Conservation (phyloP, 2,888 invertebrate genomes). For the Leucoma salicis region DNA sequence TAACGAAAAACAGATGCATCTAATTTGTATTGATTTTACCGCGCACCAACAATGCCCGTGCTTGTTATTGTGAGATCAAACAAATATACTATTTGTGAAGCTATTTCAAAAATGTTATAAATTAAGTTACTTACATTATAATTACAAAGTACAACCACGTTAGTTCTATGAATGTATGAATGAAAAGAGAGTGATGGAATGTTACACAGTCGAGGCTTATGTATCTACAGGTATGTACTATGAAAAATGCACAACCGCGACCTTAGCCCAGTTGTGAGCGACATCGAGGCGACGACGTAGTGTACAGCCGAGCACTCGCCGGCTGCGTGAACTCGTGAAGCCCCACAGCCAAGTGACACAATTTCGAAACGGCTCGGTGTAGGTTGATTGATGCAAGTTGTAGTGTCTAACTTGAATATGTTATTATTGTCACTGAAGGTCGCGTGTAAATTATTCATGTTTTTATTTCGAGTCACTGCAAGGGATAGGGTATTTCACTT, state of each 20-base stretch:
- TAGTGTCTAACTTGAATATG: conserved; percentile 1
- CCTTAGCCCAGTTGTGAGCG: conserved; percentile 69
- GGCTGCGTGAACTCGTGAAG: conserved; percentile 33
- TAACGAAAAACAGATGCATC: no score
- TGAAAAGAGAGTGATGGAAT: conserved; percentile 31
- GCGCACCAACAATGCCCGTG: no score
- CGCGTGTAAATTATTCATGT: no score
- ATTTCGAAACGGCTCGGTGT: conserved; percentile 29
- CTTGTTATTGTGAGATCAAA: no score
- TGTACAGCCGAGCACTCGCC: conserved; percentile 23
- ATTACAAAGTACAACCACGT: conserved; percentile 23
- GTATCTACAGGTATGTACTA: conserved; percentile 40
- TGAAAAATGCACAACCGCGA: conserved; percentile 67
- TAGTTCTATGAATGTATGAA: conserved; percentile 31
- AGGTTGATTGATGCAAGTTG: conserved; percentile 29
- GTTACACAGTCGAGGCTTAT: conserved; percentile 27
- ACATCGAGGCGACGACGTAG: conserved; percentile 31
- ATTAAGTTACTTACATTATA: conserved; percentile 21
- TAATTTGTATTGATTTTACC: no score
- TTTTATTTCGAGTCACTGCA: no score
- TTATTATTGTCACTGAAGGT: no score
- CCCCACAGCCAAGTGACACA: conserved; percentile 31
- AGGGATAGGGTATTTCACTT: no score
- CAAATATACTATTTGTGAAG: neutral
- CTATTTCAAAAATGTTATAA: conserved; percentile 6